phyloP scores from a whole-genome alignment of 2,888 invertebrate genomes.

The Creontiades dilutus region DNA sequence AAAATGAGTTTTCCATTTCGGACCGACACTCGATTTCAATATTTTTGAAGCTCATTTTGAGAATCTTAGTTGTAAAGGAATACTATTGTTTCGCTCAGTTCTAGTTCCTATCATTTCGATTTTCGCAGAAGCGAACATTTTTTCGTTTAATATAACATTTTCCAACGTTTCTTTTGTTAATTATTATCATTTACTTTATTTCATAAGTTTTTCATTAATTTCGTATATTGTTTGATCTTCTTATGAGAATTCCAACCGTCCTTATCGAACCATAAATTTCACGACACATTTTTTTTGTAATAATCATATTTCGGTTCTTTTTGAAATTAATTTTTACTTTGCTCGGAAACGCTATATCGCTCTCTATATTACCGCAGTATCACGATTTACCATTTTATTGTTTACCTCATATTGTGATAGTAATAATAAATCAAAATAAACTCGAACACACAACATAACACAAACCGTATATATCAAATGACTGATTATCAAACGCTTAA shows the following conservation, averaged over 20 bases:
- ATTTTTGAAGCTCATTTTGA: neutral
- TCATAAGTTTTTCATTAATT: too few species aligned
- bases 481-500: constrained; percentile 60
- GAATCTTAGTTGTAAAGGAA: neutral
- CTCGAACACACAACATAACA: neutral
- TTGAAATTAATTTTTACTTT: neutral
- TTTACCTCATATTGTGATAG: constrained; percentile 54
- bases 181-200: neutral
- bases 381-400: neutral
- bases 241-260: too few species aligned
- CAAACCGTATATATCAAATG: constrained; percentile 51
- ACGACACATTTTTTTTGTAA: neutral
- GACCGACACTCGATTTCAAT: neutral
- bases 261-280: neutral
- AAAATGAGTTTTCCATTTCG: too few species aligned
- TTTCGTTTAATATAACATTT: neutral
- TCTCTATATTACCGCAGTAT: too few species aligned
- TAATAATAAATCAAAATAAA: constrained; percentile 43
- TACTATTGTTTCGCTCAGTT: too few species aligned
- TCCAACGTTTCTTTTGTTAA: neutral
- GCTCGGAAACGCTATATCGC: too few species aligned
- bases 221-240: too few species aligned
- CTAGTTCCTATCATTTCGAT: constrained; percentile 1
- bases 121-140: neutral
- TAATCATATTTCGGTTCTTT: neutral